Conservation (phyloP, 2,797 vertebrate genomes). For the Silurus lanzhouensis region DNA sequence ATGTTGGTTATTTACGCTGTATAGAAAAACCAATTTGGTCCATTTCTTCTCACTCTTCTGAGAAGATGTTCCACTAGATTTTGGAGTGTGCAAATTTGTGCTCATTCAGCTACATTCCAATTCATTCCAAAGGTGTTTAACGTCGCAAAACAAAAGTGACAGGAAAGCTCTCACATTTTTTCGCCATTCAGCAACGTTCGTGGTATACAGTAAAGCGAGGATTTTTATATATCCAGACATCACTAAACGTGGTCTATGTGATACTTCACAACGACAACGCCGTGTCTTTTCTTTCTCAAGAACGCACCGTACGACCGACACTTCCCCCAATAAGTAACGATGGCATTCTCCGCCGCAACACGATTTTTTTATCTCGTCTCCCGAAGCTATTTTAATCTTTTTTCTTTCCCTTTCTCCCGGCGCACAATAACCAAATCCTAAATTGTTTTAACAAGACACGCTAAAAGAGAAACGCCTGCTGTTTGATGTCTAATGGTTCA, state of each 20-base stretch:
- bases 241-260: not conserved
- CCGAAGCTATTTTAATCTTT: not conserved
- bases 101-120: too few relatives aligned
- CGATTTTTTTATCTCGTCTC: not conserved
- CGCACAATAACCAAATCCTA: not conserved
- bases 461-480: not conserved
- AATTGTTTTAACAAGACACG: conserved; percentile 14
- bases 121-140: too few relatives aligned
- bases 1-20: not conserved
- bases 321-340: not conserved
- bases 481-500: conserved; percentile 39
- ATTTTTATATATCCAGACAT: not conserved
- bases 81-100: too few relatives aligned
- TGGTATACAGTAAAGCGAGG: not conserved
- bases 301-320: not conserved
- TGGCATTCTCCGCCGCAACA: not conserved
- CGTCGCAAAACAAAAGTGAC: not conserved
- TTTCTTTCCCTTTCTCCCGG: not conserved
- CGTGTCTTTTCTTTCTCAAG: not conserved
- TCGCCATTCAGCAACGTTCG: not conserved
- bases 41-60: too few relatives aligned
- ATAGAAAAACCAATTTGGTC: too few relatives aligned
- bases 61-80: too few relatives aligned
- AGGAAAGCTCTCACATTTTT: not conserved
- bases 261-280: not conserved